Conservation (phyloP, 2,888 invertebrate species). For the Leptinotarsa tumamoca region DNA sequence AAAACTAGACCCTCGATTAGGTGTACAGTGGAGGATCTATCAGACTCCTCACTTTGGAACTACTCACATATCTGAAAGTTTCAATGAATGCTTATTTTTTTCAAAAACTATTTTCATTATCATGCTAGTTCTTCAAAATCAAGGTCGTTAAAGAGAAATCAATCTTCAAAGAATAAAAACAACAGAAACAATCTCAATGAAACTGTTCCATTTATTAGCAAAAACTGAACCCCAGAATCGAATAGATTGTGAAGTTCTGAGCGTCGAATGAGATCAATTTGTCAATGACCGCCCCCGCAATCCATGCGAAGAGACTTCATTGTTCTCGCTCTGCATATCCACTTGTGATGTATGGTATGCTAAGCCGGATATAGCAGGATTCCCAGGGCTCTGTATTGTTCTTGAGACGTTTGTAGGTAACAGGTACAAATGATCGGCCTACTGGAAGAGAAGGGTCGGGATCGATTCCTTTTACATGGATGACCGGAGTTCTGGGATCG, state of each 20-base stretch:
- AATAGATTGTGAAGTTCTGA: background rate
- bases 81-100: too few relatives aligned
- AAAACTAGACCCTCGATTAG: too few relatives aligned
- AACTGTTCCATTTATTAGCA: too few relatives aligned
- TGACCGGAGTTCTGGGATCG: background rate
- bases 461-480: slow-evolving; percentile 23
- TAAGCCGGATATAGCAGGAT: slow-evolving; percentile 32
- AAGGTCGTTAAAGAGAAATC: too few relatives aligned
- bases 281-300: background rate
- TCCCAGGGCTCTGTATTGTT: slow-evolving; percentile 26
- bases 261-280: slow-evolving; percentile 2
- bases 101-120: too few relatives aligned
- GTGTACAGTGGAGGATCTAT: too few relatives aligned
- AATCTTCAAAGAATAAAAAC: too few relatives aligned
- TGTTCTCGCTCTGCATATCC: slow-evolving; percentile 37
- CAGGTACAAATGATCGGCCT: slow-evolving; percentile 38
- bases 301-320: slow-evolving; percentile 33
- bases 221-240: background rate
- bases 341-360: slow-evolving; percentile 39
- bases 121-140: too few relatives aligned
- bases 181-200: too few relatives aligned
- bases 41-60: too few relatives aligned
- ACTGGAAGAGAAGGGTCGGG: slow-evolving; percentile 23
- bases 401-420: slow-evolving; percentile 31
- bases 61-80: too few relatives aligned